Percentiles rank a stretch among this genome's conserved stretches.
phyloP scores from a whole-genome alignment of 2,113 vertebrate genomes.

The Centropristis striata region DNA sequence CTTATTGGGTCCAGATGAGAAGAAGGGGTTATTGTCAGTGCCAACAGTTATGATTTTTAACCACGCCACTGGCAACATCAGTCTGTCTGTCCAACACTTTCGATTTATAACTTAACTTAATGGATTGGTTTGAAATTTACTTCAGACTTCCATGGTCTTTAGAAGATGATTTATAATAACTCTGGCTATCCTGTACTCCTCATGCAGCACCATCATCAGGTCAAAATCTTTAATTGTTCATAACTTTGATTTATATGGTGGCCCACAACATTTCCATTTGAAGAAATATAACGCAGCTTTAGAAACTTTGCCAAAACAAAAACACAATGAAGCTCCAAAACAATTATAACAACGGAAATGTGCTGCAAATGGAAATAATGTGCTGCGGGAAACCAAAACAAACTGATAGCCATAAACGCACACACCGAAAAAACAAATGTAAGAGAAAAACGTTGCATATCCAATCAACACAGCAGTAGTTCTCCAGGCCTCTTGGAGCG shows the following conservation, averaged over 20 bases:
- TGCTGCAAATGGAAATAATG: too few species aligned
- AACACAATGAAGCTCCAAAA: too few species aligned
- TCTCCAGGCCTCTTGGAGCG: too few species aligned
- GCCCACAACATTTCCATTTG: too few species aligned
- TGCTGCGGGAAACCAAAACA: too few species aligned
- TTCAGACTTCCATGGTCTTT: background rate
- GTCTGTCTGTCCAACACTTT: background rate
- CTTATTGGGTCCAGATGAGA: constrained; percentile 73
- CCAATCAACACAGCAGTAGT: too few species aligned
- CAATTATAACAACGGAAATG: too few species aligned
- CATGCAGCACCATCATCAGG: background rate
- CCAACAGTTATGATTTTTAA: background rate
- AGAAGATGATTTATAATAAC: background rate
- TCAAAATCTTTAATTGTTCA: background rate
- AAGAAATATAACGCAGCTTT: too few species aligned
- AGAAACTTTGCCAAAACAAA: too few species aligned
- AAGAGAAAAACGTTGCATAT: too few species aligned
- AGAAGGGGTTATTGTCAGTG: background rate
- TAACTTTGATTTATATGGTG: background rate
- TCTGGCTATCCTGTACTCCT: background rate
- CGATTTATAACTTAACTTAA: background rate
- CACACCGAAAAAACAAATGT: too few species aligned
- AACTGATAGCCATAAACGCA: too few species aligned
- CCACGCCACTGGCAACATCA: background rate
- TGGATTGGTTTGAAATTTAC: background rate